Evolutionary conservation across 92 coral and sea anemone species (phyloP).

Genomic region (Diadumene lineata): DNA sequence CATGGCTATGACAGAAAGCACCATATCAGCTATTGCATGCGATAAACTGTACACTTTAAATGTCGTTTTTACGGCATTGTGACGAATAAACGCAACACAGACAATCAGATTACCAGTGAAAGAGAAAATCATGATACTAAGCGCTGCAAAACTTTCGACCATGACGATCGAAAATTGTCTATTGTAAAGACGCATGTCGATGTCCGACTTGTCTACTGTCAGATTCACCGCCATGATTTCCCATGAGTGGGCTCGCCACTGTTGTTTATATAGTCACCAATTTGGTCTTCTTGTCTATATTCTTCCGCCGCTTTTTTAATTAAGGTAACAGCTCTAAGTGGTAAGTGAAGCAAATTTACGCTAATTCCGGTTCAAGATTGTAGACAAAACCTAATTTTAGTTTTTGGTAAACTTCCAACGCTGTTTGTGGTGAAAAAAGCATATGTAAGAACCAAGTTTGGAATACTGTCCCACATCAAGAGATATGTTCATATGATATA

Average conservation of each 20-base stretch:
- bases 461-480: no score
- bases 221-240: no score
- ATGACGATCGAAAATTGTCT: not conserved
- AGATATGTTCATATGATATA: no score
- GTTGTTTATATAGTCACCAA: not conserved
- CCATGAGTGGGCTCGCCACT: not conserved
- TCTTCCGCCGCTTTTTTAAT: not conserved
- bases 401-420: not conserved
- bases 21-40: constrained; percentile 31
- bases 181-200: constrained; percentile 3
- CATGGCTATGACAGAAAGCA: constrained; percentile 24
- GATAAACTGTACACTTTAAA: constrained; percentile 30
- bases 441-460: no score
- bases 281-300: not conserved
- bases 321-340: not conserved
- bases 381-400: no score
- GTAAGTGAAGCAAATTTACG: no score
- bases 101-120: constrained; percentile 25
- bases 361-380: no score
- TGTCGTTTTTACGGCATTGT: not conserved
- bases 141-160: constrained; percentile 13
- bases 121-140: not conserved
- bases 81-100: constrained; percentile 3
- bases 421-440: not conserved
- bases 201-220: constrained; percentile 5